A percentile compares a stretch with the other conserved stretches of the same genome.
These are phyloP conservation scores for Bagarius yarrelli DNA, from an alignment of 2,113 vertebrate species.

Conservation along the genomic window DNA sequence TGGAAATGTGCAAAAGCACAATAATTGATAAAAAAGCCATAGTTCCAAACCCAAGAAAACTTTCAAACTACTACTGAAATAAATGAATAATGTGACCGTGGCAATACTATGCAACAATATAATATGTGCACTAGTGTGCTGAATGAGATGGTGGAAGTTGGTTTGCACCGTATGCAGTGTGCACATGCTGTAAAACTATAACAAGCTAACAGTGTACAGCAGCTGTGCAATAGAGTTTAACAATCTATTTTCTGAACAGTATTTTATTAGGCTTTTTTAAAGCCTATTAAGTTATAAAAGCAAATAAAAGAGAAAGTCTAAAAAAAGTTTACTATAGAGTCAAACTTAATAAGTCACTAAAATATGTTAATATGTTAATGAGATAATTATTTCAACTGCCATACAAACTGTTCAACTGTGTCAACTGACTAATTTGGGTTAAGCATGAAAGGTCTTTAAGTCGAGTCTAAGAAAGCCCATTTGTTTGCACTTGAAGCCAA, in stretches of 20 bases:
- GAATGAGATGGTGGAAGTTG: neutral
- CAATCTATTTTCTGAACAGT: neutral
- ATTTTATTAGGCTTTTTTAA: neutral
- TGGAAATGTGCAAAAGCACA: neutral
- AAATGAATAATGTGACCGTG: neutral
- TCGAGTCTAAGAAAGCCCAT: too few relatives aligned
- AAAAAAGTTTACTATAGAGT: neutral
- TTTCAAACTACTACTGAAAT: neutral
- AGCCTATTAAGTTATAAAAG: neutral
- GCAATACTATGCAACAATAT: neutral
- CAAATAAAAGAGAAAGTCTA: neutral
- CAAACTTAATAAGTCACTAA: too few relatives aligned
- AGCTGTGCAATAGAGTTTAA: neutral
- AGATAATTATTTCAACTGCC: neutral
- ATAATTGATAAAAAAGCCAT: neutral
- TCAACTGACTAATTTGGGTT: neutral
- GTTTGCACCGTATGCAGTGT: neutral
- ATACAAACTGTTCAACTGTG: neutral
- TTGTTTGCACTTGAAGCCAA: too few relatives aligned
- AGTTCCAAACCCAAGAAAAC: neutral
- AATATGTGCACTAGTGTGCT: neutral
- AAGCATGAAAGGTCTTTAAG: neutral
- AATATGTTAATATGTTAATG: too few relatives aligned
- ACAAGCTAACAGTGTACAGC: neutral
- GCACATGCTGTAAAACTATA: neutral